Evolutionary conservation across 2,797 vertebrate genomes (phyloP), one percentile per base, ranked within the genome.

Genomic region (Cyprinodon diabolis): DNA sequence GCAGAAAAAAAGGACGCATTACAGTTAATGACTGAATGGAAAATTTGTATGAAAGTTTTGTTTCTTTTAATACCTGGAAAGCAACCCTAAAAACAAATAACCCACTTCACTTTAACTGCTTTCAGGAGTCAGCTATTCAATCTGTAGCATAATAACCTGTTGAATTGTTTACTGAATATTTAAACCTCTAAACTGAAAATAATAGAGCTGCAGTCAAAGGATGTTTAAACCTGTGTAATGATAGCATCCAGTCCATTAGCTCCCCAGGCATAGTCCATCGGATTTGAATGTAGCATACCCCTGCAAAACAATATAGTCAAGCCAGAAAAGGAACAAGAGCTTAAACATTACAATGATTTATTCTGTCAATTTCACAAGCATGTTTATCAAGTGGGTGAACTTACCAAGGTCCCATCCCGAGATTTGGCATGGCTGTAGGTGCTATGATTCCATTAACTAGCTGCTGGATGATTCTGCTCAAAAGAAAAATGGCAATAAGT

Each of bases 181-280:
- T 37, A 15, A 25, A 45, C 25, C 30, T 55, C 48, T 62, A 63
- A 55, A 65, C 57, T 17, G 55, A 51, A 4, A 25, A 21, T 17
- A 35, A 52, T 68, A 14, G 14, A 60, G 45, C 40, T 49, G 17
- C 12, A 55, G 49, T 47, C 14, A 54, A 17, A n/a, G 54, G 40
- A 72, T 69, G 40, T 40, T 56, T 54, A 40, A 95, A 99, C 98
- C 96, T 99, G 98, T 25, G 98, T 99, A 80, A 99, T 99, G 83
- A 99, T 99, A 2, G 97, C 95, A 71, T 99, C 98, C 75, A 99
- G 94, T 79, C 98, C 98, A 0, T 98, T 98, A 81, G 96, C 97
- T 52, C 97, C 97, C 98, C 98, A 99, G 4, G 97, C 98, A 0
- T 99, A 99, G 92, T 99, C 97, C 97, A 99, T 98, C 8, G 98